Base-by-base conservation (phyloP, 2,797 vertebrate species). In the Melanotaenia maccullochi region DNA sequence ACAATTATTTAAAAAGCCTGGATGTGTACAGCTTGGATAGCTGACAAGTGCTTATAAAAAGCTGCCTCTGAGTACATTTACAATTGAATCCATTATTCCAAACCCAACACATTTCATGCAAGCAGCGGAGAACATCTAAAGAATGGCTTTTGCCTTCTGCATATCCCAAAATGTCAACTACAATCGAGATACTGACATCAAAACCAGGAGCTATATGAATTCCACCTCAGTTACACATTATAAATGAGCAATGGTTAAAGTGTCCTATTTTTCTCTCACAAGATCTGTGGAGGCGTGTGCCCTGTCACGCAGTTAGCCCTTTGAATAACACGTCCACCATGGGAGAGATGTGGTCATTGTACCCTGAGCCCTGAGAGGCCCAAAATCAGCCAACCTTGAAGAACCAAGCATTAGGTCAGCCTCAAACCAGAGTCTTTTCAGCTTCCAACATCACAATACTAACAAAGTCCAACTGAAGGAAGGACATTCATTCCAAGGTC, bases 371-470 rank as follows among this genome's bases (percentile, higher is more conserved):
- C 86, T 36, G 38, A 86, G 87, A 90, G 82, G 84, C 78, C 89
- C 81, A 62, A 76, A 89, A 87, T 58, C 90, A 88, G 83, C 84
- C 90, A 86, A 85, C 90, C 91, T 80, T 83, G 83, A 89, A 90
- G 85, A 89, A 75, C 85, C 42, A 14, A 71, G 83, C 79, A 89
- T 91, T 87, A 88, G 83, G 81, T 81, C 83, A 35, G 73, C 81
- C 82, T 87, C 85, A 84, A 62, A 78, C 70, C 78, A 9, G n/a
- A 74, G 74, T 71, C 86, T 85, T 91, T 90, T 90, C 76, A 91
- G 78, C 79, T 64, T 83, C 65, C 56, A 76, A 80, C 71, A 83
- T 78, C 71, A 81, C 78, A 87, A 82, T 65, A 44, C 63, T 47
- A 72, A 65, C 73, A 51, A 75, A 84, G 82, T 82, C 79, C 80